These are phyloP conservation scores for Sibirionetta formosa DNA, from an alignment of 2,797 vertebrate genomes.

Conservation along the genomic window DNA sequence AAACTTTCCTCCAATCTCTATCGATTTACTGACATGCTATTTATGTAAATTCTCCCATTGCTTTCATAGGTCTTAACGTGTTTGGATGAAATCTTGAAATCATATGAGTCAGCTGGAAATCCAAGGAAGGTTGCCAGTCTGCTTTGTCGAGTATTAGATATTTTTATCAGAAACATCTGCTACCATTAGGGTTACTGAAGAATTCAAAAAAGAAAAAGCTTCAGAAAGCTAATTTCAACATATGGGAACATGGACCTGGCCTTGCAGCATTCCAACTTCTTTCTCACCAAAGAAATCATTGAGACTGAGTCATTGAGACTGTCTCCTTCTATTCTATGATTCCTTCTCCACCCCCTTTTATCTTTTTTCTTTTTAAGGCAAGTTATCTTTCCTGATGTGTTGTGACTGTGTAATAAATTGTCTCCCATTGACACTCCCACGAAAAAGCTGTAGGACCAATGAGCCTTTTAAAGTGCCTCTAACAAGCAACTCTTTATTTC, in stretches of 20 bases:
- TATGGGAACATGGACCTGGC: accelerated
- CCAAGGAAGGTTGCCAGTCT: background rate
- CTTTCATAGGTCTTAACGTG: background rate
- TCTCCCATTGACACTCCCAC: background rate
- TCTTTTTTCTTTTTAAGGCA: background rate
- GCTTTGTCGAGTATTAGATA: background rate
- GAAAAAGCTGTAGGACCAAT: background rate
- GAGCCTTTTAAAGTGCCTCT: background rate
- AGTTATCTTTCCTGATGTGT: background rate
- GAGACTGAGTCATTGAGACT: too few species aligned
- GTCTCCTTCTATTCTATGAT: too few species aligned
- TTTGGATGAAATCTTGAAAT: background rate
- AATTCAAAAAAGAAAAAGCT: background rate
- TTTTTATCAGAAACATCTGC: constrained; percentile 7
- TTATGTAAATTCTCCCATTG: background rate
- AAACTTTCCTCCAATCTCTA: background rate
- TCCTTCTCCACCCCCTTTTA: background rate
- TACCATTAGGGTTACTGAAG: background rate
- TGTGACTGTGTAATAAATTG: background rate
- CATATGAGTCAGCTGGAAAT: background rate
- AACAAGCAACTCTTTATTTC: background rate
- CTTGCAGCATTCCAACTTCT: background rate
- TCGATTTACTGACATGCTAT: background rate
- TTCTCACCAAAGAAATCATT: background rate
- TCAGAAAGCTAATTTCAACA: background rate